Evolutionary conservation across 2,113 vertebrate genomes (phyloP), one percentile per base, ranked within the genome.

Genomic region (Neogobius melanostomus): DNA sequence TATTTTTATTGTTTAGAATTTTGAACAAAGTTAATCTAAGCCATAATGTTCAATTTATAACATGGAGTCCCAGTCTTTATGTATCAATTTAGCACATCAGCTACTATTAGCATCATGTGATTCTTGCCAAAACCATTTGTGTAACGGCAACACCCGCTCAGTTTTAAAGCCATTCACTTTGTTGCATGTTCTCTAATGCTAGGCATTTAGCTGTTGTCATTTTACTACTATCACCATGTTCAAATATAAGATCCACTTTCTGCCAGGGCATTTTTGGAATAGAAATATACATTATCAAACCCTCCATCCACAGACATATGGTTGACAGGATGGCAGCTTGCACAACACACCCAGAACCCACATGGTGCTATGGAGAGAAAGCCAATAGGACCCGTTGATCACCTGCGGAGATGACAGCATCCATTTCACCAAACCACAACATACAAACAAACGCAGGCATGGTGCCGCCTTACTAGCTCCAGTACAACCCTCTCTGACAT

Each of bases 401-500:
- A 63, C 83, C 84, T 80, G 83, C 80, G 76, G 89, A 79, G 80
- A 82, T 64, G 71, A 88, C 15, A 74, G 73, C 77, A 82, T 82
- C 83, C 77, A 80, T 87, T 85, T 82, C 80, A 70, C 80, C 56
- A 64, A 17, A 68, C 76, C 84, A 72, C 86, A 81, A 83, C 83
- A 60, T 11, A 45, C 59, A 61, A 45, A 61, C 59, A 61, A 61
- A 86, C 85, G 82, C 82, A 56, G 28, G 28, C 28, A 84, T 75
- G 84, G 82, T 79, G 81, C 79, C 65, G 80, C 82, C 76, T 68
- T 76, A 85, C 75, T 64, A 28, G 66, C 7, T 16, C 53, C 3
- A 52, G 77, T 87, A 75, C 67, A 76, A 75, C 77, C 75, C 28
- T n/a, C 77, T 81, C 72, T 83, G 80, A 90, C 86, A 86, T 85